These are phyloP conservation scores for Scaptodrosophila lebanonensis DNA, from an alignment of 1,140 invertebrate genomes.

Conservation along the genomic window DNA sequence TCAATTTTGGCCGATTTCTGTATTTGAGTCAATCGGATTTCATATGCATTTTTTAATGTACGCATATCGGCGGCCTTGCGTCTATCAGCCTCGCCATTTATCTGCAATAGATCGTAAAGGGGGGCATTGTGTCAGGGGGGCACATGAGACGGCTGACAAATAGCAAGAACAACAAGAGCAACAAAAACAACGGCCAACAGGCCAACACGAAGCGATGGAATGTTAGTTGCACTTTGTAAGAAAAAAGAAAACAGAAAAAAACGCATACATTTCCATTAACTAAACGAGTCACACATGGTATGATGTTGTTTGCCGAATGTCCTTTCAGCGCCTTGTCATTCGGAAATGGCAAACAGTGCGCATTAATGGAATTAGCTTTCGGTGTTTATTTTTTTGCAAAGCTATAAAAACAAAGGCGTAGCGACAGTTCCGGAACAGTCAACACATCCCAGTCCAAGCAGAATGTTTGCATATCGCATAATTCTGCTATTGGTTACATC, in stretches of 20 bases:
- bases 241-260: no score
- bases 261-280: constrained; percentile 45
- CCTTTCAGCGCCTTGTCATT: no score
- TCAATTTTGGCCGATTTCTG: constrained; percentile 77
- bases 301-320: constrained; percentile 35
- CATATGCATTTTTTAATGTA: constrained; percentile 76
- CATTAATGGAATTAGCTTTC: constrained; percentile 47
- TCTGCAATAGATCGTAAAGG: constrained; percentile 64
- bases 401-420: constrained; percentile 22
- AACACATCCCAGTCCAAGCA: constrained; percentile 7
- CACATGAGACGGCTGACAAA: constrained; percentile 30
- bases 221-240: constrained; percentile 50
- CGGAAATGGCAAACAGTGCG: constrained; percentile 17
- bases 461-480: not conserved
- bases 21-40: constrained; percentile 78
- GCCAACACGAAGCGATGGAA: not conserved
- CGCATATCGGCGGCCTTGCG: constrained; percentile 76
- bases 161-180: constrained; percentile 10
- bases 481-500: not conserved
- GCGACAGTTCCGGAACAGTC: constrained; percentile 4
- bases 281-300: constrained; percentile 30
- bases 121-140: constrained; percentile 17
- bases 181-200: constrained; percentile 21
- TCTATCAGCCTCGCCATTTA: constrained; percentile 75
- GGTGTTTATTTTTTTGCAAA: constrained; percentile 28